These are phyloP conservation scores for Brenthis daphne DNA, from an alignment of 2,888 invertebrate species.

Conservation along the genomic window DNA sequence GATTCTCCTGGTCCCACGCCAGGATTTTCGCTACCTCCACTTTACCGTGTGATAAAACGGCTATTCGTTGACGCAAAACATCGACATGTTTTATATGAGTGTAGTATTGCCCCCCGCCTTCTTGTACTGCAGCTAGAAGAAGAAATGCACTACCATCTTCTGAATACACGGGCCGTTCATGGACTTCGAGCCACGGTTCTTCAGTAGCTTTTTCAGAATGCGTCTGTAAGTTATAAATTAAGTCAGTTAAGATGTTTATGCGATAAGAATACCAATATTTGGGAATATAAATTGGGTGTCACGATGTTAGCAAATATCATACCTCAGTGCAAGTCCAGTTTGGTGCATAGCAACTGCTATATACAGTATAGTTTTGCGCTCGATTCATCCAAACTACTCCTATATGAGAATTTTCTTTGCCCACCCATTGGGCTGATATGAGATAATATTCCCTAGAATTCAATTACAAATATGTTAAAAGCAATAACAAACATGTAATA, in stretches of 20 bases:
- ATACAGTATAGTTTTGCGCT: conserved; percentile 94
- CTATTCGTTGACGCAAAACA: conserved; percentile 90
- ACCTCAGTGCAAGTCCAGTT: conserved; percentile 94
- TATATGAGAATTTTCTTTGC: conserved; percentile 88
- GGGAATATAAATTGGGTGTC: neutral
- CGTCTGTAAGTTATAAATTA: conserved; percentile 75
- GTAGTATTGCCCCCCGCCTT: conserved; percentile 91
- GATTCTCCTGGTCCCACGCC: conserved; percentile 92
- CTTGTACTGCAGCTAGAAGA: conserved; percentile 90
- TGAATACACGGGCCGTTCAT: conserved; percentile 92
- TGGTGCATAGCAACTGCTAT: conserved; percentile 91
- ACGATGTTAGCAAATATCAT: conserved; percentile 12
- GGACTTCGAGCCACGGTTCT: conserved; percentile 92
- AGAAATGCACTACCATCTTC: conserved; percentile 93
- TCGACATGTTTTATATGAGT: conserved; percentile 95
- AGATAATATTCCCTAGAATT: conserved; percentile 93
- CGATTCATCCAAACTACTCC: conserved; percentile 96
- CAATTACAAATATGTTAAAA: conserved; percentile 31
- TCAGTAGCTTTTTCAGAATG: conserved; percentile 92
- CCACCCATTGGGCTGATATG: conserved; percentile 95
- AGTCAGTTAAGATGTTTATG: neutral
- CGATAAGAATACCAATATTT: neutral
- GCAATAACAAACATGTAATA: too few species aligned
- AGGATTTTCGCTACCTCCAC: conserved; percentile 92
- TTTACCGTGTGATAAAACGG: conserved; percentile 92